phyloP scores from a whole-genome alignment of 2,113 vertebrate species.

The Eidolon helvum region DNA sequence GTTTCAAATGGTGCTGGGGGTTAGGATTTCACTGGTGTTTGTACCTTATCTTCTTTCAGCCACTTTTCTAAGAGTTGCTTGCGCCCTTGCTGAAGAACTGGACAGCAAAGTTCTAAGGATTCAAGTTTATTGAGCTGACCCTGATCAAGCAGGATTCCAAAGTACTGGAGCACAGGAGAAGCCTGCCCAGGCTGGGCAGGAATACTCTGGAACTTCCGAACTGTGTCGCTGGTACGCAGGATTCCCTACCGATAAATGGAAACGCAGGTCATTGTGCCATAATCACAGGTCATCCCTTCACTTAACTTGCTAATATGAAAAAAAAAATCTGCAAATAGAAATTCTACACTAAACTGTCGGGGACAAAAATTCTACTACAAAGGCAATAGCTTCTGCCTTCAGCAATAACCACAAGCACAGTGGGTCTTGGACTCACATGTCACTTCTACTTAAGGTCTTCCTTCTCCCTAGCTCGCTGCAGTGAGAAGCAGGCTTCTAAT shows the following conservation, averaged over 20 bases:
- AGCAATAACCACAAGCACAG: background rate
- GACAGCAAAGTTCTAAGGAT: conserved; percentile 93
- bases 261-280: background rate
- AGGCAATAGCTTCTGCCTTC: background rate
- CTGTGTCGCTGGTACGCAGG: conserved; percentile 92
- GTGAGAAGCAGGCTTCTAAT: background rate
- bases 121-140: conserved; percentile 95
- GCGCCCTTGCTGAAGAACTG: conserved; percentile 92
- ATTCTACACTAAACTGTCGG: background rate
- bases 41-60: conserved; percentile 96
- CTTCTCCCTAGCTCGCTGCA: background rate
- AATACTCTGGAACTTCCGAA: conserved; percentile 92
- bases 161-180: conserved; percentile 94
- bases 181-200: conserved; percentile 92
- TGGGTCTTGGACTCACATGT: background rate
- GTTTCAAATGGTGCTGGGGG: background rate
- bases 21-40: background rate
- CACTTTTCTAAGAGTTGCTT: conserved; percentile 96
- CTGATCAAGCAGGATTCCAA: conserved; percentile 94
- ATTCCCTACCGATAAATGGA: conserved; percentile 84
- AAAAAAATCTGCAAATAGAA: background rate
- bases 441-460: background rate
- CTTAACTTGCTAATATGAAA: background rate
- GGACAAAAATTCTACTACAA: background rate
- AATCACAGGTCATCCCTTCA: background rate